Base-by-base conservation (phyloP, 2,113 vertebrate species). In the Trinectes maculatus region DNA sequence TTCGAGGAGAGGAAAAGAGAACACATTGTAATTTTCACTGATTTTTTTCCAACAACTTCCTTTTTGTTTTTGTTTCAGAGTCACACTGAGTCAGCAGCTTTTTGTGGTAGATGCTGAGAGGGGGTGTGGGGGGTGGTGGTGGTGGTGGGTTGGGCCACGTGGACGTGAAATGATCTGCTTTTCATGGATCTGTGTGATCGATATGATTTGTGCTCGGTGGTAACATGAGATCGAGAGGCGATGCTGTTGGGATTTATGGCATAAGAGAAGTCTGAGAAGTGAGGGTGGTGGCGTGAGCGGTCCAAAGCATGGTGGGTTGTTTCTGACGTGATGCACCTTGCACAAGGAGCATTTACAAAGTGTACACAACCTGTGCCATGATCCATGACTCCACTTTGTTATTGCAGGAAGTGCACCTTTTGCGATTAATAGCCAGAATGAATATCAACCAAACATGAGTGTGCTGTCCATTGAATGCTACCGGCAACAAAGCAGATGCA, bases 141-240 rank as follows among this genome's bases (percentile, higher is more conserved):
- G 78, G 43, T 1, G 42, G 57, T 66, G 68, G 61, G 77, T 33
- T 31, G 56, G 74, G 82, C 73, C 80, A 84, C 52, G 53, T 74
- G 85, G 82, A 80, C 69, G 76, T 57, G 28, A 87, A 89, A 87
- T 78, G 71, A 89, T 89, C 86, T 82, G 80, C 85, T 85, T 84
- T 77, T 88, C 79, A 91, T 90, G 80, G 89, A 92, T 91, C 80
- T 69, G 71, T 83, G 88, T 87, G 87, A 90, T 72, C 82, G 86
- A 93, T 92, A 89, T 65, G 61, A 84, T 87, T 88, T 87, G 74
- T 75, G 66, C 74, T 77, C 47, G 16, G 62, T 61, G 59, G 89
- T 87, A 77, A 87, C 85, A 62, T 60, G 77, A 90, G 70, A 78
- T 62, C 64, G 36, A n/a, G 64, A 75, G 63, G 56, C 55, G 47